phyloP scores from a whole-genome alignment of 2,888 invertebrate species.

The Xestobium rufovillosum region DNA sequence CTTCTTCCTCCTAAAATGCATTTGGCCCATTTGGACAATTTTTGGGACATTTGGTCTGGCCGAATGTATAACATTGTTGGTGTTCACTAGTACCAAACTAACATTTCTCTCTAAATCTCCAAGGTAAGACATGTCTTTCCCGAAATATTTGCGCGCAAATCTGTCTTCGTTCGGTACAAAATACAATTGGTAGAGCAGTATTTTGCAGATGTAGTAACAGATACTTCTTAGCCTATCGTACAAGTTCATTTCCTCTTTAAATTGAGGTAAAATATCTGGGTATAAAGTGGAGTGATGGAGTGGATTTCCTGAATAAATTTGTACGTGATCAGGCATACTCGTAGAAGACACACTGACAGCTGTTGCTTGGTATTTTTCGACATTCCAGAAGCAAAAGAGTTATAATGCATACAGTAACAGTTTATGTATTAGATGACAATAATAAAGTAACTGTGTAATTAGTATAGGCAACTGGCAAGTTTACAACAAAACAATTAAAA shows the following conservation, averaged over 20 bases:
- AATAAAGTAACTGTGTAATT: too few relatives aligned
- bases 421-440: too few relatives aligned
- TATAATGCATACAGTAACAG: too few relatives aligned
- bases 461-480: too few relatives aligned
- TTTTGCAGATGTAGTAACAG: too few relatives aligned
- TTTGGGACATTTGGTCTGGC: conserved; percentile 40
- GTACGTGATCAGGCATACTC: conserved; percentile 18
- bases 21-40: too few relatives aligned
- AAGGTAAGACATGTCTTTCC: conserved; percentile 16
- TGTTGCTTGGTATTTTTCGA: too few relatives aligned
- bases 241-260: conserved; percentile 10
- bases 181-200: too few relatives aligned
- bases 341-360: conserved; percentile 28
- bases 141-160: conserved; percentile 18
- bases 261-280: conserved; percentile 22
- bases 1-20: too few relatives aligned
- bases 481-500: too few relatives aligned
- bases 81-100: conserved; percentile 40
- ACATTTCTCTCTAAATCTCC: conserved; percentile 27
- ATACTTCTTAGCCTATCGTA: too few relatives aligned
- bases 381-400: too few relatives aligned
- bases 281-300: conserved; percentile 27
- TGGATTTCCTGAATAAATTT: conserved; percentile 28
- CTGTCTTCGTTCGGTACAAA: conserved; percentile 15
- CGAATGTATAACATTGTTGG: conserved; percentile 36